Percentiles rank a stretch among this genome's conserved stretches.
phyloP scores from a whole-genome alignment of 2,888 invertebrate species.

The Bombyx huttoni region DNA sequence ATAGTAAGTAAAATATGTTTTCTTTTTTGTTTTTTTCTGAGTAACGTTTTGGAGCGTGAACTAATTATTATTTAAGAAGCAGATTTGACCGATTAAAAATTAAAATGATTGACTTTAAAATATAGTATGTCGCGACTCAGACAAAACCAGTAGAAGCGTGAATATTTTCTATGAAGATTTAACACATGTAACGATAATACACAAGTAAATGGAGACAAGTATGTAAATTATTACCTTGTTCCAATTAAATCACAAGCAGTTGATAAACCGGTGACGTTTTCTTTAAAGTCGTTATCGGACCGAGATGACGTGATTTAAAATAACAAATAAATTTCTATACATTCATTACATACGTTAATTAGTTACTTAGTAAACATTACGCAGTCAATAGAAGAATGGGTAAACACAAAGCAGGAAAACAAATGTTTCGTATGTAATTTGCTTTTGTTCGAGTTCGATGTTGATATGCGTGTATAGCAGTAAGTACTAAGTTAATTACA shows the following conservation, averaged over 20 bases:
- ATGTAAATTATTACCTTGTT: slow-evolving; percentile 45
- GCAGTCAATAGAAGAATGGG: background rate
- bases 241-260: slow-evolving; percentile 31
- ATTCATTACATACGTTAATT: background rate
- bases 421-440: background rate
- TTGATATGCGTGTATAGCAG: background rate
- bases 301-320: slow-evolving; percentile 11
- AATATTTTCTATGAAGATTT: slow-evolving; percentile 23
- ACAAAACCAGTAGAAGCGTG: background rate
- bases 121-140: background rate
- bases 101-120: background rate
- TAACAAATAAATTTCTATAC: slow-evolving; percentile 1
- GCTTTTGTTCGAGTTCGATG: background rate
- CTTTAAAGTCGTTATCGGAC: slow-evolving; percentile 17
- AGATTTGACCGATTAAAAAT: background rate
- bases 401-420: background rate
- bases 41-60: too few relatives aligned
- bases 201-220: slow-evolving; percentile 25
- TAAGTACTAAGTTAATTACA: background rate
- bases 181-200: slow-evolving; percentile 24
- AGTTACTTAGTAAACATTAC: background rate
- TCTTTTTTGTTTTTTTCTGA: too few relatives aligned
- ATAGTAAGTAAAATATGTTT: too few relatives aligned
- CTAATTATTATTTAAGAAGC: too few relatives aligned
- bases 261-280: slow-evolving; percentile 25